Percentiles rank a stretch among this genome's conserved stretches.
Evolutionary conservation across 2,113 vertebrate genomes (phyloP).

Genomic region (Phasianus colchicus): DNA sequence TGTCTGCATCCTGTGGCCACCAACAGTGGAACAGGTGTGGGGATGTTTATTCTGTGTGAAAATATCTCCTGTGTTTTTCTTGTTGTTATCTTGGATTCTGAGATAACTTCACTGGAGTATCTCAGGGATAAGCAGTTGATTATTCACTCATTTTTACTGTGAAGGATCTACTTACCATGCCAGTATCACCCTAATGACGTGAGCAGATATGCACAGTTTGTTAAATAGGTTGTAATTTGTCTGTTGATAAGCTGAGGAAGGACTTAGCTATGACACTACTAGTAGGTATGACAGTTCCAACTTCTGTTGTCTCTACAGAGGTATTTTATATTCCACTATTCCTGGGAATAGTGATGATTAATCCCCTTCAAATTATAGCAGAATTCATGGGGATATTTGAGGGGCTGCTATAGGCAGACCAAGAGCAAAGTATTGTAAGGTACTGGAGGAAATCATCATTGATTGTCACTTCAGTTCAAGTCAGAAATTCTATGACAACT

Average conservation of each 20-base stretch:
- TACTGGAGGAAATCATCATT: neutral
- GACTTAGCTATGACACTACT: neutral
- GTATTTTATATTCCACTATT: neutral
- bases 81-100: neutral
- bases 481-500: neutral
- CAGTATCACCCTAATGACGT: neutral
- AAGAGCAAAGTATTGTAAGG: neutral
- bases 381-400: neutral
- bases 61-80: neutral
- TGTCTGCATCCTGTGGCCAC: neutral
- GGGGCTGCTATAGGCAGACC: no score
- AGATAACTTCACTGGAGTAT: neutral
- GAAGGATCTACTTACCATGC: neutral
- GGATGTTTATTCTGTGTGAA: neutral
- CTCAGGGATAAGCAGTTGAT: neutral
- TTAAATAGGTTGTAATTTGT: neutral
- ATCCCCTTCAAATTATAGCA: neutral
- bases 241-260: neutral
- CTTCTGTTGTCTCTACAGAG: neutral
- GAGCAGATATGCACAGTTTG: neutral
- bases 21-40: fast-evolving
- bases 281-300: neutral
- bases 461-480: neutral
- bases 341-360: neutral
- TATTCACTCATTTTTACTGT: neutral